These are phyloP conservation scores for Carollia perspicillata DNA, from an alignment of 2,113 vertebrate genomes.

Conservation along the genomic window DNA sequence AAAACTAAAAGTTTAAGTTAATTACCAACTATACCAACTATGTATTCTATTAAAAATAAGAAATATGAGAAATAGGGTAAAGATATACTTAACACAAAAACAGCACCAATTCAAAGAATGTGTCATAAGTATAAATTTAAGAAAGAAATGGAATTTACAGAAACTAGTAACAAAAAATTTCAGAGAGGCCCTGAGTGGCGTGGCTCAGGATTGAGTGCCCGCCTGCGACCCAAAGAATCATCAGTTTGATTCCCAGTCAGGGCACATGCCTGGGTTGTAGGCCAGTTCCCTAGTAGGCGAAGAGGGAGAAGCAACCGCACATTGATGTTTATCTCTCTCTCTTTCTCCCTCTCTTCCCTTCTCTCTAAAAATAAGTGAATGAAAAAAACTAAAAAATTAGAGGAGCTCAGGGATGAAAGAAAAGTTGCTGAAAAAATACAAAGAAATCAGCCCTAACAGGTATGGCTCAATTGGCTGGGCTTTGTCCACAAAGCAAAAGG, in stretches of 20 bases:
- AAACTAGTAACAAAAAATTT: background rate
- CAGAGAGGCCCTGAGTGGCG: background rate
- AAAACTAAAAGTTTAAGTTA: conserved; percentile 11
- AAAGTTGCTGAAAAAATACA: background rate
- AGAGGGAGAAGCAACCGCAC: too few relatives aligned
- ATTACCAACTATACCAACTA: background rate
- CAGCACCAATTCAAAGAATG: background rate
- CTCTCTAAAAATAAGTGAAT: too few relatives aligned
- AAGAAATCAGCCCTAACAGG: background rate
- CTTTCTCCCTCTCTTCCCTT: too few relatives aligned
- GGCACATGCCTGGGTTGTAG: too few relatives aligned
- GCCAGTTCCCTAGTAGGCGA: too few relatives aligned
- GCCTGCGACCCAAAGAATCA: too few relatives aligned
- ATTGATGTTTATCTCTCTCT: too few relatives aligned
- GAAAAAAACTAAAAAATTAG: background rate
- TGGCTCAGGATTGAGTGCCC: too few relatives aligned
- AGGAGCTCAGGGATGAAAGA: background rate
- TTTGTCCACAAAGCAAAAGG: too few relatives aligned
- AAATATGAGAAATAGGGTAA: background rate
- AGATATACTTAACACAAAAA: background rate
- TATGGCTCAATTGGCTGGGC: too few relatives aligned
- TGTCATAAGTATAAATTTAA: background rate
- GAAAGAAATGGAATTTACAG: background rate
- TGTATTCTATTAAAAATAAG: conserved; percentile 35
- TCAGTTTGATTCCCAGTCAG: too few relatives aligned